phyloP scores from a whole-genome alignment of 2,797 vertebrate species.

The Lycodopsis pacificus region DNA sequence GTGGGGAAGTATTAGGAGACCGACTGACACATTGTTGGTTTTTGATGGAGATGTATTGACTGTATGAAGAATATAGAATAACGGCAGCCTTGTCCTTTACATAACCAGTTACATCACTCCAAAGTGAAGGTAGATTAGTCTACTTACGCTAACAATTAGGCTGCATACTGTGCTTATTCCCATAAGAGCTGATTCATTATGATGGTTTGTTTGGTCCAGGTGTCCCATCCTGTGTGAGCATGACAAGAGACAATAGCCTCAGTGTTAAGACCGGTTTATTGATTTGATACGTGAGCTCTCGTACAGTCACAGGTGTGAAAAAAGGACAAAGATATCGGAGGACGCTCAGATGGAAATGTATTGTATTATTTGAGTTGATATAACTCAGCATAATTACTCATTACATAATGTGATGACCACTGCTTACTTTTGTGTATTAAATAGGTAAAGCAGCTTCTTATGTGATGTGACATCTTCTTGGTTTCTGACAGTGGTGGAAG shows the following conservation, averaged over 20 bases:
- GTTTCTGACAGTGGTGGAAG: not conserved
- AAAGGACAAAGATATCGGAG: not conserved
- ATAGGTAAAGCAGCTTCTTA: not conserved
- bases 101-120: not conserved
- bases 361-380: not conserved
- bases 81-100: not conserved
- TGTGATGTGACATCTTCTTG: not conserved
- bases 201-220: conserved; percentile 21
- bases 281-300: conserved; percentile 14
- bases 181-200: not conserved
- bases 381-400: not conserved
- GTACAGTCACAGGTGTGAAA: conserved; percentile 40
- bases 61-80: not conserved
- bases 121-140: not conserved
- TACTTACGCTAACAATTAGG: too few species aligned
- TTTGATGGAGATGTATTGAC: not conserved
- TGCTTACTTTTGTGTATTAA: not conserved
- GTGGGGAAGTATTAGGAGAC: not conserved
- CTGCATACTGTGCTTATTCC: not conserved
- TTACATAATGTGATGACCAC: not conserved
- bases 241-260: conserved; percentile 56
- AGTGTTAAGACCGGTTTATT: conserved; percentile 35
- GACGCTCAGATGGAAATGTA: not conserved
- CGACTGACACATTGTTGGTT: not conserved
- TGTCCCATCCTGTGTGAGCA: conserved; percentile 41